Conservation (phyloP, 2,888 invertebrate species). For the Noctua fimbriata region DNA sequence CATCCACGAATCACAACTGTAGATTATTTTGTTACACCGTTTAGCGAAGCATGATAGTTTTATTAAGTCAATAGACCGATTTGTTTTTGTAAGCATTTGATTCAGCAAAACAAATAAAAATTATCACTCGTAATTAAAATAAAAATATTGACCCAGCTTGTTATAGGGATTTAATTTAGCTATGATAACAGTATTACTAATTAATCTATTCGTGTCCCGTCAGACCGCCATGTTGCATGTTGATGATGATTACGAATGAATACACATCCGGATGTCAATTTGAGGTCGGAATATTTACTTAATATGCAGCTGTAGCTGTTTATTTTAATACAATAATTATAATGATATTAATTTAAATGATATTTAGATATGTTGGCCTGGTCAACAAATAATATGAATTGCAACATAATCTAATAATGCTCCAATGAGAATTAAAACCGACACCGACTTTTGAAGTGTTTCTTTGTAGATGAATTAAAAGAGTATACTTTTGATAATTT, state of each 20-base stretch:
- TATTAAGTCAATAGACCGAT: not conserved
- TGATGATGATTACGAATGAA: conserved; percentile 23
- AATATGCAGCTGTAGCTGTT: not conserved
- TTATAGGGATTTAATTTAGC: not conserved
- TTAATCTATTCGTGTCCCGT: conserved; percentile 28
- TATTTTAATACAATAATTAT: not conserved
- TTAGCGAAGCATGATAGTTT: not conserved
- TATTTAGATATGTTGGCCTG: not conserved
- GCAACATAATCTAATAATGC: not conserved
- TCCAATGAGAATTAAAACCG: not conserved
- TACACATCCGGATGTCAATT: conserved; percentile 19
- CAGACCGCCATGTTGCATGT: conserved; percentile 25
- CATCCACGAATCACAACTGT: not conserved
- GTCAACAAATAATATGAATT: not conserved
- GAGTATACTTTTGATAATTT: too few species aligned
- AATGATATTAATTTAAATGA: not conserved
- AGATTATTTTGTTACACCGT: not conserved
- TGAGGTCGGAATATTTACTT: conserved; percentile 22
- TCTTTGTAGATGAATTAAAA: too few species aligned
- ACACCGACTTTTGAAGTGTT: too few species aligned
- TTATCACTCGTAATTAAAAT: not conserved
- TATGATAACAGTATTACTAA: conserved; percentile 9
- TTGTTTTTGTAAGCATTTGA: not conserved
- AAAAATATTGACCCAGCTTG: not conserved
- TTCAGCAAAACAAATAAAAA: not conserved